Conservation (phyloP, 2,888 invertebrate genomes). For the Lacanobia wlatinum region DNA sequence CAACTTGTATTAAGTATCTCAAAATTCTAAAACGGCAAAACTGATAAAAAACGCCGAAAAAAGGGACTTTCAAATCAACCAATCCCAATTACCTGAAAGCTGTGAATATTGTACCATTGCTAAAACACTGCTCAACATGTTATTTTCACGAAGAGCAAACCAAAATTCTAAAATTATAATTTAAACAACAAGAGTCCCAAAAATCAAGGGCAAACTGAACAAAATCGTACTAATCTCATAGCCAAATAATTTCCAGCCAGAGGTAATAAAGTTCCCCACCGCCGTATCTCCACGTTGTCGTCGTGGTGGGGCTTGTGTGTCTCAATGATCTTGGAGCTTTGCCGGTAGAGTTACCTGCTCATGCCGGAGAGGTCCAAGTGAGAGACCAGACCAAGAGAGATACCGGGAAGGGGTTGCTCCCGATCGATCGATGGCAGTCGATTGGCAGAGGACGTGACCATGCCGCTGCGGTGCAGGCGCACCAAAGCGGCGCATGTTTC, state of each 20-base stretch:
- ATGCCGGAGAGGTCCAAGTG: no score
- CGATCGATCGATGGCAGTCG: no score
- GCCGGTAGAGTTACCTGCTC: no score
- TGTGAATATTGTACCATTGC: neutral
- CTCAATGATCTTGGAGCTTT: no score
- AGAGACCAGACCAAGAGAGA: no score
- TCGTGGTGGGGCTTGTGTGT: no score
- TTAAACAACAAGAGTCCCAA: neutral
- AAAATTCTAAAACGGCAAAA: neutral
- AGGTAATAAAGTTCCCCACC: slow-evolving; percentile 11
- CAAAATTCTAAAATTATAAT: neutral
- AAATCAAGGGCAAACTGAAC: neutral
- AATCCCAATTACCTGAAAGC: neutral
- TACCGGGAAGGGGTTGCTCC: no score
- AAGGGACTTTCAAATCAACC: neutral
- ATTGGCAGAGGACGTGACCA: no score
- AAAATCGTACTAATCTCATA: slow-evolving; percentile 12
- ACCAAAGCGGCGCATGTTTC: no score
- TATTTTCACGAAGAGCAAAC: neutral
- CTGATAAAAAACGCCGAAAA: neutral
- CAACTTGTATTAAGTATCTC: neutral
- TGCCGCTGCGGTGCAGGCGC: no score
- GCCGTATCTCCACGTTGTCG: no score
- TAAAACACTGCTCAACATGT: neutral
- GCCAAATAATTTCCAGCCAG: slow-evolving; percentile 3